phyloP scores from a whole-genome alignment of 2,888 invertebrate species.

The Lottia scabra region DNA sequence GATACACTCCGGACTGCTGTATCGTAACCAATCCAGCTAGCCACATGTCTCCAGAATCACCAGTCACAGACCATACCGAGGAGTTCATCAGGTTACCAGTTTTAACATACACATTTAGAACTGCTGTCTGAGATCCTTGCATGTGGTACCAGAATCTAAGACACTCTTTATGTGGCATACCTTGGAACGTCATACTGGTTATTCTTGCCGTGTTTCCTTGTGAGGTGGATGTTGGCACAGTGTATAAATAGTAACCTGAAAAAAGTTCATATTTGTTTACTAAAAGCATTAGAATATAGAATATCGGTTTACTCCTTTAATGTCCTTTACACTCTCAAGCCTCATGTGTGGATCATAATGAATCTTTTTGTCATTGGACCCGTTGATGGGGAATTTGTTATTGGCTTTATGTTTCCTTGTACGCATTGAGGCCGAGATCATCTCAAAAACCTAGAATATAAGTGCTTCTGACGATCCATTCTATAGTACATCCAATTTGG shows the following conservation, averaged over 20 bases:
- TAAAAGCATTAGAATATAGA: no score
- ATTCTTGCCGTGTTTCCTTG: conserved; percentile 73
- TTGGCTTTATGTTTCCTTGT: no score
- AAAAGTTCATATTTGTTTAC: background rate
- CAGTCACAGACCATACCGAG: conserved; percentile 16
- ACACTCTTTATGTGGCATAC: conserved; percentile 40
- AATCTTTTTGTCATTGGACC: no score
- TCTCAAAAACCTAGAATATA: no score
- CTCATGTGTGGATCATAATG: no score
- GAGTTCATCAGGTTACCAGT: conserved; percentile 25
- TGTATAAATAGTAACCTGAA: conserved; percentile 57
- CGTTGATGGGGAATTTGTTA: no score
- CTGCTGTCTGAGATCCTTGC: conserved; percentile 50
- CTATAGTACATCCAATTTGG: background rate
- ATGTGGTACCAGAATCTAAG: conserved; percentile 67
- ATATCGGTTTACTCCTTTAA: no score
- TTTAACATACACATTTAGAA: conserved; percentile 52
- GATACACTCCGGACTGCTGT: conserved; percentile 12
- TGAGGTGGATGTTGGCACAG: conserved; percentile 70
- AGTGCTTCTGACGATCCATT: no score
- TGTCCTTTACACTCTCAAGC: no score
- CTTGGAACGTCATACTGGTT: background rate
- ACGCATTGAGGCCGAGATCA: no score
- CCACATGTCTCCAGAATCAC: conserved; percentile 59
- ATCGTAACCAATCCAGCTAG: conserved; percentile 40